Evolutionary conservation across 2,888 invertebrate genomes (phyloP).

Genomic region (Drosophila eohydei): DNA sequence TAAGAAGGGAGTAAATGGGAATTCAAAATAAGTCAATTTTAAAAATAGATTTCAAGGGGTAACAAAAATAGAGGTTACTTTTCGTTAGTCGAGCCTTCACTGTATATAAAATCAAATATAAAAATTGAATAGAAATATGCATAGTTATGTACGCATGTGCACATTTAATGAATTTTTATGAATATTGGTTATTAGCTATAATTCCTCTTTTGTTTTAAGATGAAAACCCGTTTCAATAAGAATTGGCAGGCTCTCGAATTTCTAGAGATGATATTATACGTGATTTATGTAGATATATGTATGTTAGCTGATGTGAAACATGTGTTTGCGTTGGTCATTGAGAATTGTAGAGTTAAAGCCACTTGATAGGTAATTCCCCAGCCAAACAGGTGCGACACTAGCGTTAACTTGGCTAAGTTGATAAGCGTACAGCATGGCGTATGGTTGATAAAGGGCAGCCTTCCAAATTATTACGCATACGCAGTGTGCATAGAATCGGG

Average conservation of each 20-base stretch:
- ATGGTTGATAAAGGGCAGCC: slow-evolving; percentile 67
- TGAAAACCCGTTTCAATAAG: slow-evolving; percentile 10
- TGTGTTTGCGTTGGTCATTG: slow-evolving; percentile 17
- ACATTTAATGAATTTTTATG: not conserved
- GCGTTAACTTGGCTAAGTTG: slow-evolving; percentile 30
- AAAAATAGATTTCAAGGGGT: not conserved
- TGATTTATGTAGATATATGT: not conserved
- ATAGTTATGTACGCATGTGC: slow-evolving; percentile 4
- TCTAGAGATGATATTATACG: not conserved
- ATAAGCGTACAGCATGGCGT: slow-evolving; percentile 58
- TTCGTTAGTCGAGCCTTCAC: not conserved
- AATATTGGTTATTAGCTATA: not conserved
- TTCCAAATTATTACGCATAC: slow-evolving; percentile 59
- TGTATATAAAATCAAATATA: not conserved
- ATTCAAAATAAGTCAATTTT: not conserved
- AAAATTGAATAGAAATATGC: not conserved
- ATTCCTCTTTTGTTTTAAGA: not conserved
- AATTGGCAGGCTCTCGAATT: not conserved
- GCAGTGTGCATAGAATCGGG: slow-evolving; percentile 15
- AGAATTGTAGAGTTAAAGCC: slow-evolving; percentile 11
- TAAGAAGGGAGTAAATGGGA: not conserved
- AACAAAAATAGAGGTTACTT: not conserved
- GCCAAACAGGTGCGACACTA: slow-evolving; percentile 12
- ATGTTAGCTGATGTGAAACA: slow-evolving; percentile 2
- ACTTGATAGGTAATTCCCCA: slow-evolving; percentile 14